Base-by-base conservation (phyloP, 1,140 invertebrate genomes). In the Triops cancriformis region DNA sequence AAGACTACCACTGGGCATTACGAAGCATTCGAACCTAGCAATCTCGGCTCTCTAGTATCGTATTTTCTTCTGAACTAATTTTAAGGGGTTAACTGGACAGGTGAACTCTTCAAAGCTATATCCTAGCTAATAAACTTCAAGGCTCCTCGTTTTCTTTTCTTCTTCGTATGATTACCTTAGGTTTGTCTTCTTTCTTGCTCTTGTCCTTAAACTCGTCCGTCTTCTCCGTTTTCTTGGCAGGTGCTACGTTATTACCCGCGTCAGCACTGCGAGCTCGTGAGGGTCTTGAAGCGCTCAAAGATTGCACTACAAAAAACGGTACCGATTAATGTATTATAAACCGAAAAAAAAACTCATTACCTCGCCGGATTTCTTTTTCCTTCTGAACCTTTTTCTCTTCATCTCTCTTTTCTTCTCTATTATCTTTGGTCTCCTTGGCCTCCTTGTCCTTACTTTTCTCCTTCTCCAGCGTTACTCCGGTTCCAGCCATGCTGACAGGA, bases 401-500 rank as follows among this genome's bases (percentile, higher is more conserved):
- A 45, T 72, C 28, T n/a, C 64, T 31, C 9, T 75, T 73, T 12
- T 37, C 43, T 37, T 37, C 31, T 37, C 31, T 37, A 7, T 37
- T 37, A 43, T 76, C 75, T 23, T 76, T 76, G 9, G 26, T 76
- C 64, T 64, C 75, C 28, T 45, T 76, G 28, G 27, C 64, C 28
- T 41, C 51, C 64, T 82, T 26, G 43, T 76, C 64, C 78, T 78
- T 73, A 77, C 72, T n/a, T 26, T 73, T 41, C 74, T 75, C 77
- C 78, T 79, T 76, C 28, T 75, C 76, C 78, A 80, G 43, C 85
- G 91, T 89, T 83, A 93, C 89, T 79, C 91, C 92, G 79, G 93
- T 94, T 82, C 91, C 91, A 81, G 93, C 93, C 82, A 95, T 94
- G 85, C 92, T 94, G 81, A 91, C 90, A 80, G 94, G 93, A 78